Conservation (phyloP, 2,797 vertebrate species). For the Lagorchestes hirsutus region DNA sequence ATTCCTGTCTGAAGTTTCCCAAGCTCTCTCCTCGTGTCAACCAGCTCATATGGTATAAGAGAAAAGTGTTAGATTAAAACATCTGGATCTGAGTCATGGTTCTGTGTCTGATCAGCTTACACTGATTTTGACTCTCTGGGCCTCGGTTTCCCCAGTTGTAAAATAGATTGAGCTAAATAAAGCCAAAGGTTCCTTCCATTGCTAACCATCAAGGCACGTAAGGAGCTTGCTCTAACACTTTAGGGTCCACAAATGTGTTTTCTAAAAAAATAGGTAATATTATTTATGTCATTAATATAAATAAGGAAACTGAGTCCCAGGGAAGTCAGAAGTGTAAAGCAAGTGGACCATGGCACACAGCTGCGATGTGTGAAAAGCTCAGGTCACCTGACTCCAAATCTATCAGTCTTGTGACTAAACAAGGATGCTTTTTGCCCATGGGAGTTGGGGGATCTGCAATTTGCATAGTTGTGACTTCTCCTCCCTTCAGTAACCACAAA, state of each 20-base stretch:
- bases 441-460: not conserved
- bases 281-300: not conserved
- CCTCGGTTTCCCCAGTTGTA: not conserved
- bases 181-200: not conserved
- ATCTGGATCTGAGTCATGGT: not conserved
- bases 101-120: not conserved
- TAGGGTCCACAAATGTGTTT: not conserved
- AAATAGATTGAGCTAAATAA: not conserved
- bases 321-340: not conserved
- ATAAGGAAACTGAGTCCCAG: not conserved
- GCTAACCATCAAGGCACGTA: not conserved
- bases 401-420: not conserved
- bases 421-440: not conserved
- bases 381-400: not conserved
- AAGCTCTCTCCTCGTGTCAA: not conserved
- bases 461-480: not conserved
- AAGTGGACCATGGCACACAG: not conserved
- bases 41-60: not conserved
- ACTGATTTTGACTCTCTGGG: not conserved
- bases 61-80: not conserved
- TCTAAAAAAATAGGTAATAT: not conserved
- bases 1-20: not conserved
- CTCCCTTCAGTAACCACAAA: not conserved
- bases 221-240: not conserved
- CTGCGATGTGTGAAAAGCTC: not conserved